Percentiles rank a stretch among this genome's conserved stretches.
These are phyloP conservation scores for Smithornis capensis DNA, from an alignment of 2,113 vertebrate genomes.

Conservation along the genomic window DNA sequence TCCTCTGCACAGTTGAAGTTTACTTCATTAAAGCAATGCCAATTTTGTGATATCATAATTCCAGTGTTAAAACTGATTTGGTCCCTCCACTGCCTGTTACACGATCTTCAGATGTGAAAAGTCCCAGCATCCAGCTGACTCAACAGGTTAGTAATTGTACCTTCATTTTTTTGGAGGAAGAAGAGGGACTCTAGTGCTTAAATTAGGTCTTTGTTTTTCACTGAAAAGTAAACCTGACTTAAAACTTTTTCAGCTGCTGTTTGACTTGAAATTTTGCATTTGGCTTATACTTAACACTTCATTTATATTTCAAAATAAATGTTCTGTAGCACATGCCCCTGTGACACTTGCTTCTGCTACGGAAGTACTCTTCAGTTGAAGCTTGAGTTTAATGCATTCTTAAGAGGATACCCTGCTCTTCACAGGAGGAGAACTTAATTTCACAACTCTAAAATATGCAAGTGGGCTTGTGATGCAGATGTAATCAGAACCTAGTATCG, in stretches of 20 bases:
- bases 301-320: neutral
- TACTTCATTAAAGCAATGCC: neutral
- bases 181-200: neutral
- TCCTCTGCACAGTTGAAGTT: neutral
- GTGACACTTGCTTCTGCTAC: neutral
- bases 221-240: neutral
- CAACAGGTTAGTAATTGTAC: constrained; percentile 70
- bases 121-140: constrained; percentile 42
- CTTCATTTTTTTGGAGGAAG: neutral
- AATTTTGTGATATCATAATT: neutral
- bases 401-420: neutral
- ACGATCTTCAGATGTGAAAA: constrained; percentile 76
- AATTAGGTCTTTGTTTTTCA: neutral
- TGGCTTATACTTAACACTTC: neutral
- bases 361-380: neutral
- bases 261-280: neutral
- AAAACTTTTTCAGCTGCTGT: neutral
- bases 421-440: neutral
- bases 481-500: neutral
- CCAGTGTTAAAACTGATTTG: constrained; percentile 81
- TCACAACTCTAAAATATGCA: neutral
- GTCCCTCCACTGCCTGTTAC: constrained; percentile 86
- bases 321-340: neutral
- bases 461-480: neutral
- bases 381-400: neutral